phyloP scores from a whole-genome alignment of 2,888 invertebrate species.

The Hemithea aestivaria region DNA sequence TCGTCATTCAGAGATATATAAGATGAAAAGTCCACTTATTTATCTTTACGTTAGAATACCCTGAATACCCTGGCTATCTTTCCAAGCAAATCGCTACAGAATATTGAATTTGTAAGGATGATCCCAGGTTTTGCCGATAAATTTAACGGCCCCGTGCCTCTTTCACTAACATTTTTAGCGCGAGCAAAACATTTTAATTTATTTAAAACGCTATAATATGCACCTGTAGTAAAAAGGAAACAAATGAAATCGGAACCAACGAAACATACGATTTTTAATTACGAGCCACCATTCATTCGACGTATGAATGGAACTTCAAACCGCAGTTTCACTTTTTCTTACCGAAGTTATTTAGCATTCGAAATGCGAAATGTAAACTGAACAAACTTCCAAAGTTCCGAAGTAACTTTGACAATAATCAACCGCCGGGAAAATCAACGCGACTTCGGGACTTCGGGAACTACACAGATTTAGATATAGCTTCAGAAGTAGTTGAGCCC shows the following conservation, averaged over 20 bases:
- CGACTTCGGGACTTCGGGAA: slow-evolving; percentile 1
- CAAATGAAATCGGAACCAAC: slow-evolving; percentile 11
- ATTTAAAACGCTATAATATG: too few relatives aligned
- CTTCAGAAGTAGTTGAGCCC: background rate
- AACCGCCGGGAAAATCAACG: slow-evolving; percentile 26
- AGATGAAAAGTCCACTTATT: too few relatives aligned
- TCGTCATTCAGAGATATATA: too few relatives aligned
- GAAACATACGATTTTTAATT: slow-evolving; percentile 32
- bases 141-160: too few relatives aligned
- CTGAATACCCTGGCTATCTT: too few relatives aligned
- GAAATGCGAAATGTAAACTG: slow-evolving; percentile 49
- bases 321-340: slow-evolving; percentile 41
- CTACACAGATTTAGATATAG: slow-evolving; percentile 1
- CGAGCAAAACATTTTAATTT: too few relatives aligned
- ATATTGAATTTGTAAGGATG: too few relatives aligned
- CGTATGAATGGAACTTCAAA: slow-evolving; percentile 34
- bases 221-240: background rate
- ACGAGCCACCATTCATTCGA: slow-evolving; percentile 26
- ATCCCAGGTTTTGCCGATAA: too few relatives aligned
- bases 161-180: too few relatives aligned
- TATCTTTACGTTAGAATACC: too few relatives aligned
- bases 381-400: slow-evolving; percentile 38
- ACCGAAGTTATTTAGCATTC: slow-evolving; percentile 43
- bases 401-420: slow-evolving; percentile 58
- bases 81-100: too few relatives aligned